phyloP scores from a whole-genome alignment of 1,140 invertebrate genomes.

The Nasonia vitripennis region DNA sequence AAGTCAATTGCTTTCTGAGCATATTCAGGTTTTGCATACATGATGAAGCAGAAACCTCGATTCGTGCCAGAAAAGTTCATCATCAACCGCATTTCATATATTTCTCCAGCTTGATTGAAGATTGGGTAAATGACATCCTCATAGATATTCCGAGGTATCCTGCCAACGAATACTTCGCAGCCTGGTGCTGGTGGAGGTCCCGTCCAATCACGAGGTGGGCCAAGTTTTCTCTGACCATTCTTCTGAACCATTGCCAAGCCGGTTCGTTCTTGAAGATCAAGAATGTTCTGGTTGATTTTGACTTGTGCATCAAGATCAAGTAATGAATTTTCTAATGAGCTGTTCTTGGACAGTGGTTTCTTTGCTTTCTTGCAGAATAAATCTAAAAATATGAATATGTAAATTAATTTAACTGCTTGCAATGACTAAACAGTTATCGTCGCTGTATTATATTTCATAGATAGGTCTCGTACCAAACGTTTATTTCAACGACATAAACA shows the following conservation, averaged over 20 bases:
- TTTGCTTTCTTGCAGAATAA: conserved; percentile 14
- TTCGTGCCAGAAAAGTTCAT: conserved; percentile 84
- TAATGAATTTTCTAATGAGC: not conserved
- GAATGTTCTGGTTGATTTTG: conserved; percentile 31
- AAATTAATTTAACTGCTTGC: too few relatives aligned
- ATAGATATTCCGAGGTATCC: conserved; percentile 85
- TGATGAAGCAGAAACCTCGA: conserved; percentile 83
- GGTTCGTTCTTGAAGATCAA: conserved; percentile 32
- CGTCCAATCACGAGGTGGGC: conserved; percentile 73
- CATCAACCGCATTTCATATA: conserved; percentile 89
- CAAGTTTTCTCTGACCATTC: conserved; percentile 79
- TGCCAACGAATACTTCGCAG: conserved; percentile 90
- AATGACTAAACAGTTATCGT: too few relatives aligned
- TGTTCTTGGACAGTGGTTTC: not conserved
- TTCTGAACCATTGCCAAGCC: conserved; percentile 40
- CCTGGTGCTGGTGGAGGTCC: conserved; percentile 76
- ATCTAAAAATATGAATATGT: conserved; percentile 12
- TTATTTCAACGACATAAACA: too few relatives aligned
- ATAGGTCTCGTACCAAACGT: too few relatives aligned
- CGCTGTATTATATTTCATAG: too few relatives aligned
- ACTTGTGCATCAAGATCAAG: conserved; percentile 19
- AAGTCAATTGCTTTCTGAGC: conserved; percentile 78
- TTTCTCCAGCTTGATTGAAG: conserved; percentile 78
- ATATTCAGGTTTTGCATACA: conserved; percentile 76
- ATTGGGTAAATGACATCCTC: conserved; percentile 90